These are phyloP conservation scores for Harpagus bidentatus DNA, from an alignment of 2,113 vertebrate species.

Conservation along the genomic window DNA sequence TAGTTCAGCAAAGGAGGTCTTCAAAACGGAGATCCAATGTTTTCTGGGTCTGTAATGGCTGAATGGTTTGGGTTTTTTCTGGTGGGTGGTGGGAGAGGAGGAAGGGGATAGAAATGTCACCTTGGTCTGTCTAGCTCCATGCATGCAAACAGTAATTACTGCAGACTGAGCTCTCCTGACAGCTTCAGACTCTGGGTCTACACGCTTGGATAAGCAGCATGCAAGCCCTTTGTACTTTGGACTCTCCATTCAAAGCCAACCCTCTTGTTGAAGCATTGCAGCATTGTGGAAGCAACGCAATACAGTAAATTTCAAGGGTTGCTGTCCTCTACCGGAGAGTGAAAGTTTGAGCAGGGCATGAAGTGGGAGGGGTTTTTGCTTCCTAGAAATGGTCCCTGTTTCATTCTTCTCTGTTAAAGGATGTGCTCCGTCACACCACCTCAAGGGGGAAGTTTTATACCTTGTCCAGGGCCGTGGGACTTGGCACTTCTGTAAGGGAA, in stretches of 20 bases:
- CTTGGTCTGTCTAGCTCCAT: not conserved
- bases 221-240: fast-evolving
- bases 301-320: fast-evolving
- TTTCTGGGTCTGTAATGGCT: not conserved
- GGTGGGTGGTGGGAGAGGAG: not conserved
- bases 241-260: not conserved
- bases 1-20: not conserved
- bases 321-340: fast-evolving
- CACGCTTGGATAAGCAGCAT: not conserved
- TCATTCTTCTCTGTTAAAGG: not conserved
- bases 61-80: not conserved
- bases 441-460: not conserved
- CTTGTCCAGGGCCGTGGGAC: not conserved
- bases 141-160: too few relatives aligned
- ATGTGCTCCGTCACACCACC: not conserved
- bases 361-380: not conserved
- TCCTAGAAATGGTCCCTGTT: not conserved
- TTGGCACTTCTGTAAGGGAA: not conserved
- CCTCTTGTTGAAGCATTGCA: not conserved
- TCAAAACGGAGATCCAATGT: not conserved
- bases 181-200: not conserved
- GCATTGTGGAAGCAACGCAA: not conserved
- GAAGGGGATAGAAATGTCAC: not conserved
- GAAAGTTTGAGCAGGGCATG: fast-evolving
- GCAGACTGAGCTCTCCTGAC: not conserved